Evolutionary conservation across 2,797 vertebrate genomes (phyloP).

Genomic region (Eulemur mongoz): DNA sequence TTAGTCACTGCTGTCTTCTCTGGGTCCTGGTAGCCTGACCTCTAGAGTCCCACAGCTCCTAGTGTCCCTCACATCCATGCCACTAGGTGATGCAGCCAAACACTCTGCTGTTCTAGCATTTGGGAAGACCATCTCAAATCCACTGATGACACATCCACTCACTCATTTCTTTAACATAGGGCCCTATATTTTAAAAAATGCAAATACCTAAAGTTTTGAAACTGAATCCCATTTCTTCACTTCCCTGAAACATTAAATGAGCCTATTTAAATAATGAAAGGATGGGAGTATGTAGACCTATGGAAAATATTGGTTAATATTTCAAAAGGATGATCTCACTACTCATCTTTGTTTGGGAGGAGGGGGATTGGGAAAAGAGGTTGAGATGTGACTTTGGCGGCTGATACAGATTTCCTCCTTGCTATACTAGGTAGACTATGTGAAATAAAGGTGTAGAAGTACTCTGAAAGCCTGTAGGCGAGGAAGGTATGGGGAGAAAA

Average conservation of each 20-base stretch:
- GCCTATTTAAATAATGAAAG: neutral
- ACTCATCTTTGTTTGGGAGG: neutral
- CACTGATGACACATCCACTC: accelerated
- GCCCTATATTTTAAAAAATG: neutral
- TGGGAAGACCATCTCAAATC: neutral
- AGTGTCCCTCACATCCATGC: accelerated
- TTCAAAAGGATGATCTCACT: neutral
- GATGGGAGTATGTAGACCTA: neutral
- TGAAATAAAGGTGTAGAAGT: neutral
- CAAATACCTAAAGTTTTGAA: neutral
- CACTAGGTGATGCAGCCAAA: neutral
- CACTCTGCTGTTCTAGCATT: neutral
- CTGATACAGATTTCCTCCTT: neutral
- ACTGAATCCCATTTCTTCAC: neutral
- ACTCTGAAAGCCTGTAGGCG: neutral
- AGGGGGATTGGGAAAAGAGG: neutral
- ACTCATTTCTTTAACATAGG: neutral
- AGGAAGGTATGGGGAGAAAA: neutral
- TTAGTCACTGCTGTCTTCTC: neutral
- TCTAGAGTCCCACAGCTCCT: neutral
- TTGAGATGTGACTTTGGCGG: neutral
- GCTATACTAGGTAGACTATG: neutral
- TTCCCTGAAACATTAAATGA: neutral
- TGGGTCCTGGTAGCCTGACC: neutral
- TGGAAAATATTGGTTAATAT: neutral